phyloP scores from a whole-genome alignment of 2,888 invertebrate genomes.

The Myathropa florea region DNA sequence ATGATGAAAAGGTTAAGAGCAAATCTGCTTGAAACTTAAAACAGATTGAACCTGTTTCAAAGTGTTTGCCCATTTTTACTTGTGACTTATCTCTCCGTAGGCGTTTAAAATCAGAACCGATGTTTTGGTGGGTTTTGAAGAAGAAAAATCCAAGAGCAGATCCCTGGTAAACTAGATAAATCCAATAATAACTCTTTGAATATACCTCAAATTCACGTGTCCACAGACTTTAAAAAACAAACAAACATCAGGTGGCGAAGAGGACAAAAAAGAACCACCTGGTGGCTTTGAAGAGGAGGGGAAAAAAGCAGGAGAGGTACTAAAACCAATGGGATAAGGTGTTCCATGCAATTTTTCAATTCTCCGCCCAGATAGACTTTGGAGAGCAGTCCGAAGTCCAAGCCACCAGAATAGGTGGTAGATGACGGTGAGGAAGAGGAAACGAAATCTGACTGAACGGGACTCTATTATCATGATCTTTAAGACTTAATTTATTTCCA shows the following conservation, averaged over 20 bases:
- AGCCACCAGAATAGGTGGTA: constrained; percentile 76
- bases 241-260: constrained; percentile 10
- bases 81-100: not conserved
- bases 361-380: not conserved
- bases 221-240: constrained; percentile 49
- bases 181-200: not conserved
- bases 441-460: constrained; percentile 77
- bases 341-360: not conserved
- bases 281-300: not conserved
- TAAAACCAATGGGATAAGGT: not conserved
- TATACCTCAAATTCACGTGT: not conserved
- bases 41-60: not conserved
- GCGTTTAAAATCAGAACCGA: constrained; percentile 6
- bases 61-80: not conserved
- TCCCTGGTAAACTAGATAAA: not conserved
- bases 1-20: constrained; percentile 32
- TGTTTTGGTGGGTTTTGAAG: not conserved
- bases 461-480: constrained; percentile 21
- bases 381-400: not conserved
- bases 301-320: not conserved
- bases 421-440: constrained; percentile 78
- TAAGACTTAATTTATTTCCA: constrained; percentile 4
- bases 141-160: not conserved
- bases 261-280: constrained; percentile 25
- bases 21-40: constrained; percentile 23